phyloP scores from a whole-genome alignment of 2,888 invertebrate species.

The Stenodera caucasica region DNA sequence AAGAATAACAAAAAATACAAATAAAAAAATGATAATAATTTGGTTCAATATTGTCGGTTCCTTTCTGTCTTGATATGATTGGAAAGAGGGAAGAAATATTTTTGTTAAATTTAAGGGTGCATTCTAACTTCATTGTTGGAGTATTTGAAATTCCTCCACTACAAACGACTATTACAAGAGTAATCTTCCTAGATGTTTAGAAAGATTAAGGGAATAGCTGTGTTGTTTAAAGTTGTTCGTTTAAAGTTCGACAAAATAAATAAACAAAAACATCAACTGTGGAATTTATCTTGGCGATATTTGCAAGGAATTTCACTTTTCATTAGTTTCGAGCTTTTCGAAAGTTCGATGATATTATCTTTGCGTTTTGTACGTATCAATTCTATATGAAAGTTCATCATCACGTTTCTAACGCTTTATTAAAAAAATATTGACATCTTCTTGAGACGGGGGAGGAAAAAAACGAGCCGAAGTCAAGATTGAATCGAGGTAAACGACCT shows the following conservation, averaged over 20 bases:
- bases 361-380: neutral
- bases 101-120: constrained; percentile 7
- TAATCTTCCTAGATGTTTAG: neutral
- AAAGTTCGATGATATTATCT: neutral
- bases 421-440: constrained; percentile 2
- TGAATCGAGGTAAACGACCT: neutral
- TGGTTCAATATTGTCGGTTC: no score
- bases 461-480: neutral
- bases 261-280: no score
- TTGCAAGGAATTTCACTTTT: neutral
- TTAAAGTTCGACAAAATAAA: no score
- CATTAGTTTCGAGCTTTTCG: neutral
- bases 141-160: neutral
- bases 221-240: neutral
- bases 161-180: neutral
- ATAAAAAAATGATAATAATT: no score
- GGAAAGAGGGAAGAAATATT: neutral
- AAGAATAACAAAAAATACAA: no score
- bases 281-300: neutral
- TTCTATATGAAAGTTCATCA: neutral
- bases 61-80: no score
- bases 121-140: neutral
- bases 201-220: neutral
- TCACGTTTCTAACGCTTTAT: constrained; percentile 1
- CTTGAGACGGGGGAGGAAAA: neutral